These are phyloP conservation scores for Theocolax elegans DNA, from an alignment of 1,140 invertebrate genomes.

Conservation along the genomic window DNA sequence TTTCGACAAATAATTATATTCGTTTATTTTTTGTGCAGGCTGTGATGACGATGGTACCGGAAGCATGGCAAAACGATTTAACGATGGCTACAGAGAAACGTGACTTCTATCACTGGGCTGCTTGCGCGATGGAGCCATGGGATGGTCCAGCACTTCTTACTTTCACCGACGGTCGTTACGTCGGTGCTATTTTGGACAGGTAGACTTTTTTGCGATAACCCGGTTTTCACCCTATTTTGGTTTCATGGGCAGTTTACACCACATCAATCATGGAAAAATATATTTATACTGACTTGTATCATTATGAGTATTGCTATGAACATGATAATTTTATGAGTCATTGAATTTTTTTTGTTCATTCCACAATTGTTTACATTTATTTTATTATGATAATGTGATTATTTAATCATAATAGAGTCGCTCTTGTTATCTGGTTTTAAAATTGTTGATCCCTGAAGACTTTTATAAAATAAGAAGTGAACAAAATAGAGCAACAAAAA, in stretches of 20 bases:
- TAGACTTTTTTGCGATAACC: slow-evolving; percentile 55
- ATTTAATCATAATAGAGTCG: no score
- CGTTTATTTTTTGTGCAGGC: slow-evolving; percentile 70
- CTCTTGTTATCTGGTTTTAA: no score
- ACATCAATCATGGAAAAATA: slow-evolving; percentile 19
- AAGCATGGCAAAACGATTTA: slow-evolving; percentile 97
- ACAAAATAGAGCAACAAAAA: no score
- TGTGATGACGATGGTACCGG: slow-evolving; percentile 99
- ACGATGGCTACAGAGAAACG: slow-evolving; percentile 93
- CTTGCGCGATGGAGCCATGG: slow-evolving; percentile 99
- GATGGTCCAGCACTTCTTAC: slow-evolving; percentile 96
- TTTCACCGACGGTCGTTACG: slow-evolving; percentile 98
- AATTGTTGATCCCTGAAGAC: no score
- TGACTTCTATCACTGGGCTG: slow-evolving; percentile 97
- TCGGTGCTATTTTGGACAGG: slow-evolving; percentile 88
- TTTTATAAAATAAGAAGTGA: no score
- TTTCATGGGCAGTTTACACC: slow-evolving; percentile 46
- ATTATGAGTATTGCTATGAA: neutral
- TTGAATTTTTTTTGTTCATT: no score
- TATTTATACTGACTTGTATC: slow-evolving; percentile 10
- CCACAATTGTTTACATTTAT: no score
- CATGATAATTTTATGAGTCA: slow-evolving; percentile 24
- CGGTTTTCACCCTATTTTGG: slow-evolving; percentile 45
- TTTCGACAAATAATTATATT: neutral
- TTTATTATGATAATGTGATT: no score